phyloP scores from a whole-genome alignment of 2,888 invertebrate genomes.

The Siphlonurus alternatus region DNA sequence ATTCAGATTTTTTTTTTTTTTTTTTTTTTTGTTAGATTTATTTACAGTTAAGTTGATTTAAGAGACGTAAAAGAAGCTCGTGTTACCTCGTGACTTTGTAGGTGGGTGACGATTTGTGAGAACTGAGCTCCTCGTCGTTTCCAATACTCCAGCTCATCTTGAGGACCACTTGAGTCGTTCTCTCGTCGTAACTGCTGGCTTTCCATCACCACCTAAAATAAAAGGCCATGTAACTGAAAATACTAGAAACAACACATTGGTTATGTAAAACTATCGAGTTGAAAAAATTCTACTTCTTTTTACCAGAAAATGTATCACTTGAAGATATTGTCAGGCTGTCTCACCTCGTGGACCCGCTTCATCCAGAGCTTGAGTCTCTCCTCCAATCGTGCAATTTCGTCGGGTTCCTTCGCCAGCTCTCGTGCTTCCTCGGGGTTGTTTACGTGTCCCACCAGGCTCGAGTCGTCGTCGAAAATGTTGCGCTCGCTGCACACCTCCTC shows the following conservation, averaged over 20 bases:
- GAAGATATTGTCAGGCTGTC: no score
- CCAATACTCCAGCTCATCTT: slow-evolving; percentile 93
- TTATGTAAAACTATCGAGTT: no score
- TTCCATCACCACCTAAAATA: slow-evolving; percentile 54
- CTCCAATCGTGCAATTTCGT: slow-evolving; percentile 46
- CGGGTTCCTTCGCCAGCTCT: slow-evolving; percentile 47
- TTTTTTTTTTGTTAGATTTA: not conserved
- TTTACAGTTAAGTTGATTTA: no score
- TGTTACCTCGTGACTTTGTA: slow-evolving; percentile 41
- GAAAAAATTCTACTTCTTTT: no score
- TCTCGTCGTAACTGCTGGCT: slow-evolving; percentile 84
- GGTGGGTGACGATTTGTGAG: slow-evolving; percentile 62
- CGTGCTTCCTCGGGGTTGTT: slow-evolving; percentile 43
- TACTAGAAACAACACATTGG: no score
- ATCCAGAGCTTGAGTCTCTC: slow-evolving; percentile 63
- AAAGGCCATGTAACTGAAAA: no score
- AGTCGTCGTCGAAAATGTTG: slow-evolving; percentile 61
- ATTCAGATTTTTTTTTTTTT: not conserved
- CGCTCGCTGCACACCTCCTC: slow-evolving; percentile 68
- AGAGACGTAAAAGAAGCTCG: no score
- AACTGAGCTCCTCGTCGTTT: slow-evolving; percentile 88
- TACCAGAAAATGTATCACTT: no score
- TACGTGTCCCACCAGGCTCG: slow-evolving; percentile 39
- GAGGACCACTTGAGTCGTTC: slow-evolving; percentile 76
- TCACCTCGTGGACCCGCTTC: slow-evolving; percentile 55